A percentile compares a stretch with the other conserved stretches of the same genome.
phyloP scores from a whole-genome alignment of 2,113 vertebrate genomes.

The Engystomops pustulosus region DNA sequence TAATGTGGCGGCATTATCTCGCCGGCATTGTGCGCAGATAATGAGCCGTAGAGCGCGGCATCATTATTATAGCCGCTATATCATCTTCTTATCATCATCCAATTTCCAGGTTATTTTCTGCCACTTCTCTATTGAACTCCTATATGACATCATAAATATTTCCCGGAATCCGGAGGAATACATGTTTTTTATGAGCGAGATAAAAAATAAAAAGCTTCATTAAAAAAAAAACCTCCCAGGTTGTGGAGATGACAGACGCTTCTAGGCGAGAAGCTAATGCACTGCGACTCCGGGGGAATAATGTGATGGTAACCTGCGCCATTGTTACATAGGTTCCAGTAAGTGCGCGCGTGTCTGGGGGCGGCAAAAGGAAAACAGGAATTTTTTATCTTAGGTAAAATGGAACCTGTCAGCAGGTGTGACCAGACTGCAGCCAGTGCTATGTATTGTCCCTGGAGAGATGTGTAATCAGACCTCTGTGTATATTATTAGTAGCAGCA shows the following conservation, averaged over 20 bases:
- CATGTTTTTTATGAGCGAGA: conserved; percentile 24
- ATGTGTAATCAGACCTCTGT: too few species aligned
- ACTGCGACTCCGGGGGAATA: background rate
- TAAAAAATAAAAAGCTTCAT: background rate
- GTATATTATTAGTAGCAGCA: too few species aligned
- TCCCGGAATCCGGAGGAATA: background rate
- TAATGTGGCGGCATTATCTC: conserved; percentile 39
- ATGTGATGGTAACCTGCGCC: background rate
- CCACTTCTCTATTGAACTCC: background rate
- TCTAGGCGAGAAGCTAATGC: too few species aligned
- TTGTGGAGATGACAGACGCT: background rate
- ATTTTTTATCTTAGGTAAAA: too few species aligned
- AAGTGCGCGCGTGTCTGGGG: background rate
- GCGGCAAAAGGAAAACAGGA: too few species aligned
- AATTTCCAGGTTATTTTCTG: conserved; percentile 35
- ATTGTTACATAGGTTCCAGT: background rate
- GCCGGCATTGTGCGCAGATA: conserved; percentile 37
- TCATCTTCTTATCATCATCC: conserved; percentile 5
- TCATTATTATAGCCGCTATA: conserved; percentile 17
- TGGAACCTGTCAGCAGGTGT: too few species aligned
- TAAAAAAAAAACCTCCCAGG: background rate
- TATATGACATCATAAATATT: conserved; percentile 34
- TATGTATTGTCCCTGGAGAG: too few species aligned
- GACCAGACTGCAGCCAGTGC: too few species aligned
- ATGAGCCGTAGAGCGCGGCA: conserved; percentile 28